Percentiles rank a stretch among this genome's conserved stretches.
phyloP scores from a whole-genome alignment of 2,888 invertebrate genomes.

The Osmoderma eremita region DNA sequence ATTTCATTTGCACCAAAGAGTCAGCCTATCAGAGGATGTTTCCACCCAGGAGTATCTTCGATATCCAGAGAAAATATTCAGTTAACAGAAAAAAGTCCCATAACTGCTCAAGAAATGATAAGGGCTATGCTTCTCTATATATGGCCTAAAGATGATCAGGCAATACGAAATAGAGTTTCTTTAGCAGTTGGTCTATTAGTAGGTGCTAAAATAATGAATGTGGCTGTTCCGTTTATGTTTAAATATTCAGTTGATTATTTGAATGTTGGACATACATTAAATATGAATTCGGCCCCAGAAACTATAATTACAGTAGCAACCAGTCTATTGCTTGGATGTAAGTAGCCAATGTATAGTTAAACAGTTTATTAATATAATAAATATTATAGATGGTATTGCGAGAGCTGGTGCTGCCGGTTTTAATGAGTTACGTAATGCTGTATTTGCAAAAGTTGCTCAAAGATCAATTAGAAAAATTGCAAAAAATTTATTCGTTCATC shows the following conservation, averaged over 20 bases:
- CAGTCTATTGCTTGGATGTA: constrained; percentile 88
- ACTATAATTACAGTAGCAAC: constrained; percentile 82
- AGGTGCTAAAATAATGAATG: constrained; percentile 88
- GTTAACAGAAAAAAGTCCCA: constrained; percentile 67
- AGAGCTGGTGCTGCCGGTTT: constrained; percentile 90
- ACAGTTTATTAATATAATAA: not conserved
- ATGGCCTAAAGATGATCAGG: constrained; percentile 91
- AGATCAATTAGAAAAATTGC: constrained; percentile 95
- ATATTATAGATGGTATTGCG: constrained; percentile 87
- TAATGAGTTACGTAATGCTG: constrained; percentile 96
- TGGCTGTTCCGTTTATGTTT: constrained; percentile 94
- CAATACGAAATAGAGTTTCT: constrained; percentile 81
- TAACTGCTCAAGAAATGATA: constrained; percentile 82
- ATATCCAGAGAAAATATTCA: constrained; percentile 68
- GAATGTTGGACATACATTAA: constrained; percentile 73
- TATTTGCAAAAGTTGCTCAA: constrained; percentile 97
- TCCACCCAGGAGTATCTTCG: constrained; percentile 86
- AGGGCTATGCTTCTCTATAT: constrained; percentile 90
- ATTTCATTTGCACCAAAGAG: constrained; percentile 57
- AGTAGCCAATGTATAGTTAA: constrained; percentile 60
- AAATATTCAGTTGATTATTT: constrained; percentile 92
- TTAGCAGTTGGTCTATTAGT: constrained; percentile 82
- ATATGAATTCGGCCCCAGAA: constrained; percentile 81
- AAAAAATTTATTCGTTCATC: constrained; percentile 93
- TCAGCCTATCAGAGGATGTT: constrained; percentile 79